A percentile compares a stretch with the other conserved stretches of the same genome.
These are phyloP conservation scores for Esox niger DNA, from an alignment of 2,113 vertebrate genomes.

Conservation along the genomic window DNA sequence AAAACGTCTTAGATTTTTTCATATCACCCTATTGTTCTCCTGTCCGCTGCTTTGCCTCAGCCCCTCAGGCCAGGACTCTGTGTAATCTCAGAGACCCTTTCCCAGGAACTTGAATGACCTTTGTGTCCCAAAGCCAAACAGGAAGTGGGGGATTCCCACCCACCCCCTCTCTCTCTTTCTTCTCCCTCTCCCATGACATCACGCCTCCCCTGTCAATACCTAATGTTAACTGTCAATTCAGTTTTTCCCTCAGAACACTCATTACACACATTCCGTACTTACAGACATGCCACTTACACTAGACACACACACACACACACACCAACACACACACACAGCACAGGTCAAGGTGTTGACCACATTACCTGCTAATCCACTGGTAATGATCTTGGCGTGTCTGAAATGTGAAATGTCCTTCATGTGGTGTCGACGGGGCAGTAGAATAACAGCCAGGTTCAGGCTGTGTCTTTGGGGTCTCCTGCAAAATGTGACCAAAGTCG, in stretches of 20 bases:
- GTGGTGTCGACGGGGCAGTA: constrained; percentile 8
- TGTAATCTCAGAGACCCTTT: too few relatives aligned
- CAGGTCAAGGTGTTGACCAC: neutral
- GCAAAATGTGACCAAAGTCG: constrained; percentile 36
- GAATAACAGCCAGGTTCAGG: constrained; percentile 21
- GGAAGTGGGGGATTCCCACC: neutral
- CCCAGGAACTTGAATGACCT: too few relatives aligned
- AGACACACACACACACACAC: neutral
- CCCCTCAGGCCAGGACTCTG: too few relatives aligned
- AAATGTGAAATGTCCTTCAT: constrained; percentile 18
- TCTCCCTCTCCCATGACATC: constrained; percentile 7
- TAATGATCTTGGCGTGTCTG: neutral
- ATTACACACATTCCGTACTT: constrained; percentile 14
- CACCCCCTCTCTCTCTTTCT: neutral
- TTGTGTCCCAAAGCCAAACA: constrained; percentile 2
- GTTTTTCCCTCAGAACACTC: neutral
- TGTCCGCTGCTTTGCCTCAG: too few relatives aligned
- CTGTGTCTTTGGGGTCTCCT: constrained; percentile 17
- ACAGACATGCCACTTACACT: too few relatives aligned
- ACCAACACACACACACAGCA: neutral
- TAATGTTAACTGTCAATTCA: neutral
- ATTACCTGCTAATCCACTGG: constrained; percentile 1
- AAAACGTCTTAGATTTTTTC: too few relatives aligned
- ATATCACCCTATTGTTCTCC: too few relatives aligned
- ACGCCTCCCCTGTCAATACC: constrained; percentile 3